phyloP scores from a whole-genome alignment of 2,113 vertebrate genomes.

The Sterrhoptilus dennistouni region DNA sequence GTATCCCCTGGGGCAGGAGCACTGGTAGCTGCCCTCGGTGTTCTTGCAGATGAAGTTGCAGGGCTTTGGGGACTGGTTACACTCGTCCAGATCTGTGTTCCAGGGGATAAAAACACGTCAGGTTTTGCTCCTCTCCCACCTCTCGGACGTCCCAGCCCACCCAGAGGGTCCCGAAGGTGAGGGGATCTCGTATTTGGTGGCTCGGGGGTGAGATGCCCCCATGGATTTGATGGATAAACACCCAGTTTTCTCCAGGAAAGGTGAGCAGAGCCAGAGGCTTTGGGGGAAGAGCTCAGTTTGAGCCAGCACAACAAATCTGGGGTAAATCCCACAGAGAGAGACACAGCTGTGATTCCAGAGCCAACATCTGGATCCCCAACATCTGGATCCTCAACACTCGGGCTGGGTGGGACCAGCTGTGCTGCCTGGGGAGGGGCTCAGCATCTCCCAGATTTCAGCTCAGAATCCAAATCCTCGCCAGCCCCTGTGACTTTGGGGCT shows the following conservation, averaged over 20 bases:
- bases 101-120: neutral
- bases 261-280: neutral
- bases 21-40: conserved; percentile 92
- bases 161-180: neutral
- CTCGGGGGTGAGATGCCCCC: neutral
- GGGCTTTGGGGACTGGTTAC: conserved; percentile 85
- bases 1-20: conserved; percentile 92
- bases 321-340: neutral
- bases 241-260: neutral
- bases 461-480: neutral
- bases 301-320: neutral
- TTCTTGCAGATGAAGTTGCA: conserved; percentile 97
- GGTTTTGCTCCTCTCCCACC: neutral
- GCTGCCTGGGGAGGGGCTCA: accelerated
- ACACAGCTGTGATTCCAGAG: neutral
- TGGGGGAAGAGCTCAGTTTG: neutral
- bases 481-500: neutral
- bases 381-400: accelerated
- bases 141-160: neutral
- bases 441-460: neutral
- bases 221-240: neutral
- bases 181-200: neutral
- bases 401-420: neutral
- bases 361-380: neutral
- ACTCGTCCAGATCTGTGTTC: conserved; percentile 89